A percentile compares a stretch with the other conserved stretches of the same genome.
Conservation (phyloP, 2,113 vertebrate genomes). For the Daubentonia madagascariensis region DNA sequence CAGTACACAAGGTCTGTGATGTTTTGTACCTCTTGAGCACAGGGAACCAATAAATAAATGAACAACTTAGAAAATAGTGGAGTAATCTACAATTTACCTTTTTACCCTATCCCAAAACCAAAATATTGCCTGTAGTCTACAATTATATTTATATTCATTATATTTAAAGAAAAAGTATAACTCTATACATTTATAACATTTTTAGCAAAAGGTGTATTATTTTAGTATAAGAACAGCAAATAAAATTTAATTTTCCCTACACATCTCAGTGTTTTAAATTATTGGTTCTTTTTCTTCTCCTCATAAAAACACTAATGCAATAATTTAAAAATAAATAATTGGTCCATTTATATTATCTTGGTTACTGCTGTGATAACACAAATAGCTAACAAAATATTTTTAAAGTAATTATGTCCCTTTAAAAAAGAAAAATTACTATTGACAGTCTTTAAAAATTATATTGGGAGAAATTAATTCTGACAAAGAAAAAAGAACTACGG, state of each 20-base stretch:
- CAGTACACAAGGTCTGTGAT: not conserved
- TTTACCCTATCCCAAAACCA: not conserved
- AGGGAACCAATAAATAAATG: not conserved
- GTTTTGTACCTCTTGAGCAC: not conserved
- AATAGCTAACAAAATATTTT: conserved; percentile 15
- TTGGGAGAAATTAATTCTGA: not conserved
- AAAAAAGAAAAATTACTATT: conserved; percentile 15
- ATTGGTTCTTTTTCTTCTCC: not conserved
- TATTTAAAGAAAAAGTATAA: conserved; percentile 26
- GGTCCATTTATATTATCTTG: not conserved
- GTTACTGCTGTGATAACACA: not conserved
- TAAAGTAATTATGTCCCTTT: conserved; percentile 17
- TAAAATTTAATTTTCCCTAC: conserved; percentile 21
- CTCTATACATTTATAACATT: conserved; percentile 1
- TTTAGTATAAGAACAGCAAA: not conserved
- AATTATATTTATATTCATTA: not conserved
- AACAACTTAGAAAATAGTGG: not conserved
- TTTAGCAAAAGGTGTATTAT: not conserved
- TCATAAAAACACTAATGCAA: not conserved
- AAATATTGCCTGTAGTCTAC: not conserved
- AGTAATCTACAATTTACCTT: not conserved
- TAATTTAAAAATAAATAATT: conserved; percentile 4
- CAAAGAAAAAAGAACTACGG: not conserved
- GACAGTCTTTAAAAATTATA: not conserved
- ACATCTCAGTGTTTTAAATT: not conserved